Evolutionary conservation across 2,888 invertebrate species (phyloP).

Genomic region (Scrobipalpa atriplicella): DNA sequence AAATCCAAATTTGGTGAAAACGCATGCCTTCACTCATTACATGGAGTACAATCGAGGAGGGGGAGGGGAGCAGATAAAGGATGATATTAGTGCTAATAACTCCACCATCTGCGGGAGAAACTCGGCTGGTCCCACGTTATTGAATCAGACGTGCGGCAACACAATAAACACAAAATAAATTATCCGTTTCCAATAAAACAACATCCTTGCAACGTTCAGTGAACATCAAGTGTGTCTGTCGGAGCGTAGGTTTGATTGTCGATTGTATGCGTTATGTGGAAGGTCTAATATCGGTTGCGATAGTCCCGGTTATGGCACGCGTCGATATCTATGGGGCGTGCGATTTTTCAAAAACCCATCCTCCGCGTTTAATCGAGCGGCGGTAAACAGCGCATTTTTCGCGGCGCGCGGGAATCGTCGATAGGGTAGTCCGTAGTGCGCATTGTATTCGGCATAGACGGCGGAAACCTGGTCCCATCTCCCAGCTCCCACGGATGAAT

Average conservation of each 20-base stretch:
- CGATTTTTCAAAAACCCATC: conserved; percentile 73
- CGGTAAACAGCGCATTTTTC: conserved; percentile 79
- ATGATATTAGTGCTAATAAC: conserved; percentile 44
- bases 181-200: conserved; percentile 80
- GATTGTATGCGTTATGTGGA: conserved; percentile 42
- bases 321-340: conserved; percentile 56
- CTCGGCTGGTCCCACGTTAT: conserved; percentile 65
- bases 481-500: conserved; percentile 68
- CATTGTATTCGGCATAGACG: conserved; percentile 56
- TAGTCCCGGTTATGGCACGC: conserved; percentile 52
- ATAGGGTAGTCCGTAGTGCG: conserved; percentile 48
- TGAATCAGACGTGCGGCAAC: conserved; percentile 64
- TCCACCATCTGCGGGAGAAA: conserved; percentile 44
- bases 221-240: conserved; percentile 47
- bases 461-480: conserved; percentile 44
- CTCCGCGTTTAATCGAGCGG: conserved; percentile 76
- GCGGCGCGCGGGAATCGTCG: conserved; percentile 70
- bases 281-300: conserved; percentile 41
- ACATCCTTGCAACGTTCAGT: conserved; percentile 63
- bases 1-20: conserved; percentile 33
- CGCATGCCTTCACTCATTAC: conserved; percentile 20
- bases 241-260: conserved; percentile 37
- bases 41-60: conserved; percentile 23
- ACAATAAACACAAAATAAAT: conserved; percentile 80
- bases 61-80: conserved; percentile 24